Percentiles rank a stretch among this genome's conserved stretches.
Evolutionary conservation across 2,113 vertebrate species (phyloP).

Genomic region (Erythrocercus mccallii): DNA sequence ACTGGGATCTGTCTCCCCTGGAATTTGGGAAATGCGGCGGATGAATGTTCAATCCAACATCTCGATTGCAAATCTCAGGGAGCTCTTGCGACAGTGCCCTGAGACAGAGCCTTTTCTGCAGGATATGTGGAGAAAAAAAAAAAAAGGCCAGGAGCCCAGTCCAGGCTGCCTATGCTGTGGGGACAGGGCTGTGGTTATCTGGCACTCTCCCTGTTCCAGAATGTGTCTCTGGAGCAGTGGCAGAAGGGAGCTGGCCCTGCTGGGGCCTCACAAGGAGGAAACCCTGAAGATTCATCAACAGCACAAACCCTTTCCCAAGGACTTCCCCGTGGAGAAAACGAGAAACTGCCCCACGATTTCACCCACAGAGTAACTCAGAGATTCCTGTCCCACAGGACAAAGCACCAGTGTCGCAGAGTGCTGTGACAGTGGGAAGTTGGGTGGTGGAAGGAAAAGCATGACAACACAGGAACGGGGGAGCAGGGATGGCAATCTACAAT

Average conservation of each 20-base stretch:
- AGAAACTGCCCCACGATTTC: neutral
- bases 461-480: neutral
- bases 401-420: neutral
- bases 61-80: neutral
- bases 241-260: neutral
- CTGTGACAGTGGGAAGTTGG: neutral
- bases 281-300: neutral
- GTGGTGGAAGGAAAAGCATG: neutral
- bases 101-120: neutral
- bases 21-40: neutral
- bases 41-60: neutral
- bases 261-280: rapidly evolving
- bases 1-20: neutral
- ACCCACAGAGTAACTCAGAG: neutral
- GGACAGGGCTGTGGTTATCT: neutral
- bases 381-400: neutral
- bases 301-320: neutral
- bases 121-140: neutral
- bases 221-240: neutral
- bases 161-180: neutral
- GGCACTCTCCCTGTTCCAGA: neutral
- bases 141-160: neutral
- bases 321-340: neutral
- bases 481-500: neutral
- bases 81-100: neutral